phyloP scores from a whole-genome alignment of 2,113 vertebrate genomes.

The Psittacara wagleri region DNA sequence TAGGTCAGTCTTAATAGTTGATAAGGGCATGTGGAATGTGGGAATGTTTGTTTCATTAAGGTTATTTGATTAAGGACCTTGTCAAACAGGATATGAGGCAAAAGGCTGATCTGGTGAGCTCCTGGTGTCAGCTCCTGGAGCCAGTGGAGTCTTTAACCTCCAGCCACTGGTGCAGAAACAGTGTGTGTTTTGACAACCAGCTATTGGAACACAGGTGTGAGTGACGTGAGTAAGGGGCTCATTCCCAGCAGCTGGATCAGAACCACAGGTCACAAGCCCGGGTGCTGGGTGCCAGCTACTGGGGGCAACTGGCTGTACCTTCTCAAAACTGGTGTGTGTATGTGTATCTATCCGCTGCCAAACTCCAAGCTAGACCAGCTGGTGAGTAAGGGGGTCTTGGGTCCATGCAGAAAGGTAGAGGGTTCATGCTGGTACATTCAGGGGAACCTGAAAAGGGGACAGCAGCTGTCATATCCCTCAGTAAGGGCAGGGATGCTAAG shows the following conservation, averaged over 20 bases:
- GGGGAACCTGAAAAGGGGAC: background rate
- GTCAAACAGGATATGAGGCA: background rate
- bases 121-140: background rate
- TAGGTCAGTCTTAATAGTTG: background rate
- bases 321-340: background rate
- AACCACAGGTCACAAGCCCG: background rate
- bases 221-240: background rate
- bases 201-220: background rate
- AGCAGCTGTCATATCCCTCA: accelerated
- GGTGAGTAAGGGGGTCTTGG: too few species aligned
- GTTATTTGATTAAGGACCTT: background rate
- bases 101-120: background rate
- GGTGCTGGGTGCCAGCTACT: too few species aligned
- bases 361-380: background rate
- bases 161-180: accelerated
- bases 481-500: accelerated
- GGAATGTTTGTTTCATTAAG: background rate
- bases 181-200: accelerated
- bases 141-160: background rate
- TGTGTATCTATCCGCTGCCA: background rate
- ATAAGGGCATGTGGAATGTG: background rate
- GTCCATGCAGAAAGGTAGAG: background rate
- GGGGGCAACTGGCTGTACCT: background rate
- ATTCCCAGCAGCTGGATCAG: background rate
- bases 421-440: background rate